Conservation (phyloP, 2,113 vertebrate genomes). For the Melanostigma gelatinosum region DNA sequence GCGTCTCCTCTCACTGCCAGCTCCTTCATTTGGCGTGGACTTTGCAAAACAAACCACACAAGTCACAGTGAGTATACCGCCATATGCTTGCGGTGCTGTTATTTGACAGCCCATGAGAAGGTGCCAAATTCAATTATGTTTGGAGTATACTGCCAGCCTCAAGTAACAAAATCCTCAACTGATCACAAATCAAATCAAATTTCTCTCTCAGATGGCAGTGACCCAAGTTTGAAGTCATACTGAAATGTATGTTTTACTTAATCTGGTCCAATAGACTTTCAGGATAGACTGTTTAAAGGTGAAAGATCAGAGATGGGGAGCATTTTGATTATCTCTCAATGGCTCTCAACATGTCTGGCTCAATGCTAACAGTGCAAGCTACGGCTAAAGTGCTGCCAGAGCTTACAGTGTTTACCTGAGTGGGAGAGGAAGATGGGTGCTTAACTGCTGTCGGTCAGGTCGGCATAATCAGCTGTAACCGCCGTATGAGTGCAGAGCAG, state of each 20-base stretch:
- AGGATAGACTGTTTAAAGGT: constrained; percentile 30
- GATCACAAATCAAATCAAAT: constrained; percentile 66
- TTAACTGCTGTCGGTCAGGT: neutral
- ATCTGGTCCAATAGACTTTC: constrained; percentile 53
- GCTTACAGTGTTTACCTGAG: no score
- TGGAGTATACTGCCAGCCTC: constrained; percentile 34
- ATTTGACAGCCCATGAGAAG: constrained; percentile 56
- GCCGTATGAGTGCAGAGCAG: neutral
- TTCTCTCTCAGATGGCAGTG: constrained; percentile 44
- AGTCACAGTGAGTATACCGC: constrained; percentile 21
- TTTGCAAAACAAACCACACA: constrained; percentile 27
- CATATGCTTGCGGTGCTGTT: constrained; percentile 12
- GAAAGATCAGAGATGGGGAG: neutral
- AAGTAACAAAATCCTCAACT: constrained; percentile 50
- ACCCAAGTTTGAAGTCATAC: constrained; percentile 37
- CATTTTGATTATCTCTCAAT: neutral
- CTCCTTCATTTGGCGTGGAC: constrained; percentile 26
- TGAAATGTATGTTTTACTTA: constrained; percentile 42
- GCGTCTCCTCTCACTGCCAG: neutral
- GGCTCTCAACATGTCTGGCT: neutral
- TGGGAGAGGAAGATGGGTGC: neutral
- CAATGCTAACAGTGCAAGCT: neutral
- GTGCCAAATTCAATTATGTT: constrained; percentile 65
- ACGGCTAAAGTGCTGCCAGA: neutral
- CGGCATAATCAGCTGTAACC: neutral